These are phyloP conservation scores for Chrysemys picta DNA, from an alignment of 2,113 vertebrate genomes.

Conservation along the genomic window DNA sequence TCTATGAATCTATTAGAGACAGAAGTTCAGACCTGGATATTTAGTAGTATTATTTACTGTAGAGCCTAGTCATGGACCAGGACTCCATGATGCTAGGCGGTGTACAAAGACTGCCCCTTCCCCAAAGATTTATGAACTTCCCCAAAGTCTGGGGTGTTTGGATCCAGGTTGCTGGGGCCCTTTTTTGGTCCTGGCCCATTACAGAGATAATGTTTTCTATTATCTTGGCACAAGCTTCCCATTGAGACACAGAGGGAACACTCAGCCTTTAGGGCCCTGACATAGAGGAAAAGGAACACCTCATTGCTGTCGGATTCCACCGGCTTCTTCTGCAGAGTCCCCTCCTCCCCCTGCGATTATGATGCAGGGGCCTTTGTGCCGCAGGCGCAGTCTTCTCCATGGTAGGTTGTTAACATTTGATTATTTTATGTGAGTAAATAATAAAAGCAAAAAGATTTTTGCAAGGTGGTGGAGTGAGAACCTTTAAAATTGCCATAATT, in stretches of 20 bases:
- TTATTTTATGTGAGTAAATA: constrained; percentile 68
- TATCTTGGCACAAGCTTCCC: neutral
- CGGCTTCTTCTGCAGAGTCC: neutral
- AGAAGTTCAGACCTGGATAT: neutral
- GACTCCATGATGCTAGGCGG: neutral
- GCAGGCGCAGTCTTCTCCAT: neutral
- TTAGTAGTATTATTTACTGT: neutral
- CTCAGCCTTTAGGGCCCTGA: neutral
- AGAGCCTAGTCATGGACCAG: rapidly evolving
- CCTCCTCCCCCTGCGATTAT: rapidly evolving
- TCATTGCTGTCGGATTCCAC: rapidly evolving
- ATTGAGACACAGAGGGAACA: neutral
- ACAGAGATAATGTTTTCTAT: neutral
- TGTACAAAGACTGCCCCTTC: neutral
- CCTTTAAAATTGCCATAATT: constrained; percentile 78
- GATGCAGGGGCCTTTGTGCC: neutral
- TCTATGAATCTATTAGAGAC: neutral
- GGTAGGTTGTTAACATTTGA: constrained; percentile 56
- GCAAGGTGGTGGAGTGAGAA: constrained; percentile 51
- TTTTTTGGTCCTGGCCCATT: neutral
- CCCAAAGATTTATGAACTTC: neutral
- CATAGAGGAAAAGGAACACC: neutral
- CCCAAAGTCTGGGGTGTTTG: neutral
- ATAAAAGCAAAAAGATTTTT: constrained; percentile 47
- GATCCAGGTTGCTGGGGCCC: neutral